Evolutionary conservation across 2,113 vertebrate species (phyloP).

Genomic region (Rattus norvegicus): DNA sequence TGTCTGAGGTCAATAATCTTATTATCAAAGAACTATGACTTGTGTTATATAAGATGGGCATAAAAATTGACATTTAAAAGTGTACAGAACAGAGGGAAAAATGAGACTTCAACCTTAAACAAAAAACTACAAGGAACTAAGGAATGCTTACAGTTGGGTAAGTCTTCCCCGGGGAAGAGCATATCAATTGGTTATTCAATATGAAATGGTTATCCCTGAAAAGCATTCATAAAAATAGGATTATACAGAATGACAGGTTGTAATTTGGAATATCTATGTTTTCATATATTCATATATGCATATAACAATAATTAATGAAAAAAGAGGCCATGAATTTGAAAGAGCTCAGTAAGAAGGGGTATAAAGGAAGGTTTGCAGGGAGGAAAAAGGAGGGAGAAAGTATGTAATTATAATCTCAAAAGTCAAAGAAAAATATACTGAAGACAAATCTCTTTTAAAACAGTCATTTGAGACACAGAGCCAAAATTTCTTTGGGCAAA

Average conservation of each 20-base stretch:
- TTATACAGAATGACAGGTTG: background rate
- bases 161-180: background rate
- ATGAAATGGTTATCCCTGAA: background rate
- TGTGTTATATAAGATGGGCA: background rate
- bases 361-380: background rate
- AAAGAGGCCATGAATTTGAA: background rate
- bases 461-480: background rate
- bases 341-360: background rate
- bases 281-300: background rate
- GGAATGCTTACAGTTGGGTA: background rate
- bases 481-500: background rate
- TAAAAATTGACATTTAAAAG: background rate
- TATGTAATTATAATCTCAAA: background rate
- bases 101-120: background rate
- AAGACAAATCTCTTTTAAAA: background rate
- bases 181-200: background rate
- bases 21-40: background rate
- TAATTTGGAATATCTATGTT: background rate
- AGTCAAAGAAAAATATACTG: background rate
- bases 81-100: background rate
- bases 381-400: background rate
- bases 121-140: background rate
- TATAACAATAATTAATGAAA: background rate
- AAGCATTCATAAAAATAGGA: background rate
- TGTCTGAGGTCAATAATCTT: background rate